phyloP scores from a whole-genome alignment of 2,888 invertebrate species.

The Drosophila falleni region DNA sequence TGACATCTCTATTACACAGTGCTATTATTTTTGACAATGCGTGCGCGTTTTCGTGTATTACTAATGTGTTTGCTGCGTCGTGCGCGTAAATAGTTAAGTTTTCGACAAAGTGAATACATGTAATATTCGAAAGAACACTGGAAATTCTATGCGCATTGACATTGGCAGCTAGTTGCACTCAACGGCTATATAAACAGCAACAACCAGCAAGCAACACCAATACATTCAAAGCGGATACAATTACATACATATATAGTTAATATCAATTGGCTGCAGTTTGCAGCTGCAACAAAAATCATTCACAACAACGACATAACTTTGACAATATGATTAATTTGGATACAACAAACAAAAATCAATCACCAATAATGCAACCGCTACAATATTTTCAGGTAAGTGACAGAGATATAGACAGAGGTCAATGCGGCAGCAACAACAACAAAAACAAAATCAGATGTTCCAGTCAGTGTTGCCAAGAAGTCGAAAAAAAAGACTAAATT shows the following conservation, averaged over 20 bases:
- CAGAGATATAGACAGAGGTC: slow-evolving; percentile 3
- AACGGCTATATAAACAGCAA: slow-evolving; percentile 2
- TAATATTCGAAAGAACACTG: not conserved
- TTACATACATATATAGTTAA: slow-evolving; percentile 19
- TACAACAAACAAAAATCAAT: slow-evolving; percentile 54
- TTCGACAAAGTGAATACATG: slow-evolving; percentile 18
- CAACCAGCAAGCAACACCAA: slow-evolving; percentile 9
- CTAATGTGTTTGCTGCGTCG: slow-evolving; percentile 16
- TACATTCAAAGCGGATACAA: slow-evolving; percentile 18
- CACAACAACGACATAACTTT: not conserved
- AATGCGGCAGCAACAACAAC: slow-evolving; percentile 3
- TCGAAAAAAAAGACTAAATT: not conserved
- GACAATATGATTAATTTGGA: slow-evolving; percentile 57
- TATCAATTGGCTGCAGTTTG: slow-evolving; percentile 47
- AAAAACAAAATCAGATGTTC: slow-evolving; percentile 34
- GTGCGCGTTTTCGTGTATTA: slow-evolving; percentile 40
- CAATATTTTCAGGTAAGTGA: slow-evolving; percentile 81
- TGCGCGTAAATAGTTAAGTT: slow-evolving; percentile 26
- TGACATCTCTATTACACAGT: slow-evolving; percentile 38
- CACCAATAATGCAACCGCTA: slow-evolving; percentile 83
- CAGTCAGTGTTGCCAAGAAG: slow-evolving; percentile 10
- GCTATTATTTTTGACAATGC: slow-evolving; percentile 51
- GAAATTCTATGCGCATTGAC: slow-evolving; percentile 2
- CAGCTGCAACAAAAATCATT: slow-evolving; percentile 37
- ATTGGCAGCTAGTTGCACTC: slow-evolving; percentile 27